Evolutionary conservation across 2,888 invertebrate genomes (phyloP).

Genomic region (Euzetes globulus): DNA sequence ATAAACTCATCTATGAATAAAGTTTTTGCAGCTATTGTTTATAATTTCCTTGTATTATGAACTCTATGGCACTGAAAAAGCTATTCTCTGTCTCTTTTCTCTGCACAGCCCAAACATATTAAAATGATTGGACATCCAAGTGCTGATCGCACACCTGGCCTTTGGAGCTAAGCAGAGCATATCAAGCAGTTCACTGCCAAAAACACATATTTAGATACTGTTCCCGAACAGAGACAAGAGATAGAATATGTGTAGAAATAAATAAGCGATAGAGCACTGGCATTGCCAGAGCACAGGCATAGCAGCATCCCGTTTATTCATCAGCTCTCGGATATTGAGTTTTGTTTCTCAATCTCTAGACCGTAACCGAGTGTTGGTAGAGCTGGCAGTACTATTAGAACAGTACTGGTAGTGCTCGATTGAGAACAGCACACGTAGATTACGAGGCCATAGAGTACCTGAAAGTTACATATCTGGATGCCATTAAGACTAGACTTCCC

Average conservation of each 20-base stretch:
- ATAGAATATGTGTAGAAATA: constrained; percentile 11
- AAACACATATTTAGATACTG: constrained; percentile 12
- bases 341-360: constrained; percentile 30
- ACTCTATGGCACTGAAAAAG: background rate
- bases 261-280: constrained; percentile 23
- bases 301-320: constrained; percentile 29
- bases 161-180: constrained; percentile 28
- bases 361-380: constrained; percentile 27
- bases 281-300: background rate
- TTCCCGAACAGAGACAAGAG: constrained; percentile 19
- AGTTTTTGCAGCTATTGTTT: constrained; percentile 20
- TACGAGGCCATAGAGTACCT: background rate
- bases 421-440: background rate
- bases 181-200: constrained; percentile 26
- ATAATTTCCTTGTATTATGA: constrained; percentile 19
- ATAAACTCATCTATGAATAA: constrained; percentile 20
- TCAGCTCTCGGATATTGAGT: constrained; percentile 28
- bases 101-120: constrained; percentile 16
- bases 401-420: background rate
- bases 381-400: background rate
- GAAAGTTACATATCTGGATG: constrained; percentile 17
- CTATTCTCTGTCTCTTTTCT: background rate
- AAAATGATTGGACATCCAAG: constrained; percentile 26
- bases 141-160: constrained; percentile 29
- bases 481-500: constrained; percentile 27